Conservation (phyloP, 2,797 vertebrate species). For the Schizopygopsis pylzovi region DNA sequence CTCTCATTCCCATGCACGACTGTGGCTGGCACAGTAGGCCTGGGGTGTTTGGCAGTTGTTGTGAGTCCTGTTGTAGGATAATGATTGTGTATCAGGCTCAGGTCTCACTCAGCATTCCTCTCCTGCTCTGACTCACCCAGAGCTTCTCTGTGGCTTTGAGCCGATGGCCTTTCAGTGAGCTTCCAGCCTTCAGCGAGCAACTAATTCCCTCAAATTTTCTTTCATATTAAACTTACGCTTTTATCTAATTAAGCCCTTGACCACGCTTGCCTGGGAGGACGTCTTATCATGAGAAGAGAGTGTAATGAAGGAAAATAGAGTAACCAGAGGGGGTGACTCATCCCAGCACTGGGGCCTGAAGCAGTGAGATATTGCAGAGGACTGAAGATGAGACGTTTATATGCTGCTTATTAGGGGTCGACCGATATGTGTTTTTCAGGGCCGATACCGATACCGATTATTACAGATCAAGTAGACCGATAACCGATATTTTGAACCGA, state of each 20-base stretch:
- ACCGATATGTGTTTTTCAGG: too few species aligned
- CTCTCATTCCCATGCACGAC: conserved; percentile 14
- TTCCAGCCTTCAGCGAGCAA: conserved; percentile 30
- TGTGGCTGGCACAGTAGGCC: conserved; percentile 8
- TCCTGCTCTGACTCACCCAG: conserved; percentile 42
- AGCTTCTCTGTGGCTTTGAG: conserved; percentile 24
- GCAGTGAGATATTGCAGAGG: not conserved
- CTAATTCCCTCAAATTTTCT: conserved; percentile 49
- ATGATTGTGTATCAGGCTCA: conserved; percentile 41
- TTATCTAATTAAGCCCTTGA: conserved; percentile 47
- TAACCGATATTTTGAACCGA: too few species aligned
- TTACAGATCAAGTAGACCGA: too few species aligned
- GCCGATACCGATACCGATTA: too few species aligned
- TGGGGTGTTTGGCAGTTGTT: conserved; percentile 15
- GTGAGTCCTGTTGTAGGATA: conserved; percentile 35
- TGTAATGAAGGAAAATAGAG: conserved; percentile 44
- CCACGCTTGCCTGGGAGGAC: conserved; percentile 34
- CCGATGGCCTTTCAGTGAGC: conserved; percentile 31
- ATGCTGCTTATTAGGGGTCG: too few species aligned
- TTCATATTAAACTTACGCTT: conserved; percentile 2
- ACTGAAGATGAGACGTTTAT: conserved; percentile 20
- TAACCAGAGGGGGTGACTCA: conserved; percentile 35
- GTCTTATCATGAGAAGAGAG: conserved; percentile 35
- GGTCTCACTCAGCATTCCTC: conserved; percentile 41
- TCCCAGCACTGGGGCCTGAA: conserved; percentile 5